Conservation (phyloP, 1,140 invertebrate species). For the Drosophila micromelanica region DNA sequence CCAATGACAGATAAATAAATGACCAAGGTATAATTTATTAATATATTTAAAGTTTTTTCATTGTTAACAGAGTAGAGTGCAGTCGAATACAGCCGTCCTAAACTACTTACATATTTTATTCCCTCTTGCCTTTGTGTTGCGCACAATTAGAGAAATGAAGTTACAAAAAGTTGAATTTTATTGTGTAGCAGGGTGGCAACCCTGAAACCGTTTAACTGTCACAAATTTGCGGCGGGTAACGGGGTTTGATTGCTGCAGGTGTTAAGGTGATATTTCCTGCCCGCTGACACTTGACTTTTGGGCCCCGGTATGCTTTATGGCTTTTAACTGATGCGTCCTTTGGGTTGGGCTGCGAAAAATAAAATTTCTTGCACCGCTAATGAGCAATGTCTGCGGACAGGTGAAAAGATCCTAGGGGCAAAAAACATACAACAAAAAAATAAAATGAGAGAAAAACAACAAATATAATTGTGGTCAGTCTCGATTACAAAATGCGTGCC, state of each 20-base stretch:
- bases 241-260: slow-evolving; percentile 19
- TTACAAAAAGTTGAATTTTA: slow-evolving; percentile 24
- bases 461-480: slow-evolving; percentile 68
- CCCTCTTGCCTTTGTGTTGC: slow-evolving; percentile 12
- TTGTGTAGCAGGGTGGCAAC: neutral
- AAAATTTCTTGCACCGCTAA: slow-evolving; percentile 38
- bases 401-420: slow-evolving; percentile 35
- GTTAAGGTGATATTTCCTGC: slow-evolving; percentile 40
- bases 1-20: no score
- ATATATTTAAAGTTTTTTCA: no score
- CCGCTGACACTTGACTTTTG: slow-evolving; percentile 53
- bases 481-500: slow-evolving; percentile 71
- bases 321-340: no score
- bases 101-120: neutral
- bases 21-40: no score
- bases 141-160: slow-evolving; percentile 62
- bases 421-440: neutral
- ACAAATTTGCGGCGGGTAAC: slow-evolving; percentile 9
- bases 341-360: slow-evolving; percentile 8
- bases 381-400: slow-evolving; percentile 55
- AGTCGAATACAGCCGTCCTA: no score
- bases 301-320: no score
- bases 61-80: no score
- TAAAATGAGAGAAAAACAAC: slow-evolving; percentile 9
- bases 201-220: slow-evolving; percentile 25